Evolutionary conservation across 1,140 invertebrate genomes (phyloP).

Genomic region (Bombus waltoni): DNA sequence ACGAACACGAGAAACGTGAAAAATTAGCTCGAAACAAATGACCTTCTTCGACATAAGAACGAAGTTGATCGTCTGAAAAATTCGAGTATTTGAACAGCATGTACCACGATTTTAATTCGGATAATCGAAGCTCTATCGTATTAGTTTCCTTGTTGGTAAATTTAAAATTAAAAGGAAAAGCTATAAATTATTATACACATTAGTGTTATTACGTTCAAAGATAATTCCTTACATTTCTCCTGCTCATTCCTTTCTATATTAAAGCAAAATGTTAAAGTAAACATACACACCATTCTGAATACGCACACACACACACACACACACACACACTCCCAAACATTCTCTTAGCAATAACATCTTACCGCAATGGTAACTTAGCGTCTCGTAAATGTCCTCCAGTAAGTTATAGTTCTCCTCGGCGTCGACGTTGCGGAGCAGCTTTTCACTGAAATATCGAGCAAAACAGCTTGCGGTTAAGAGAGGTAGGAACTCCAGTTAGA

Average conservation of each 20-base stretch:
- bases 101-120: background rate
- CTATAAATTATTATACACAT: too few relatives aligned
- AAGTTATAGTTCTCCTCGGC: constrained; percentile 79
- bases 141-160: too few relatives aligned
- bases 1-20: too few relatives aligned
- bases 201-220: too few relatives aligned
- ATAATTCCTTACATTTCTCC: too few relatives aligned
- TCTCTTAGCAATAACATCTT: constrained; percentile 59
- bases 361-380: constrained; percentile 78
- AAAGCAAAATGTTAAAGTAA: background rate
- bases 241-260: too few relatives aligned
- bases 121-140: background rate
- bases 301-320: background rate
- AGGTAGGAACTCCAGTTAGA: background rate
- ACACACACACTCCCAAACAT: background rate
- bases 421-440: constrained; percentile 75
- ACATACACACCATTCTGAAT: background rate
- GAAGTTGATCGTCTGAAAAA: too few relatives aligned
- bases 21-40: too few relatives aligned
- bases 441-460: constrained; percentile 74
- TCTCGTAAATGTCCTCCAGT: constrained; percentile 81
- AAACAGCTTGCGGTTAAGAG: constrained; percentile 2
- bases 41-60: too few relatives aligned
- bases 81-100: too few relatives aligned
- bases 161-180: too few relatives aligned